Evolutionary conservation across 2,113 vertebrate genomes (phyloP), one percentile per base, ranked within the genome.

Genomic region (Rhegmatorhina hoffmannsi): DNA sequence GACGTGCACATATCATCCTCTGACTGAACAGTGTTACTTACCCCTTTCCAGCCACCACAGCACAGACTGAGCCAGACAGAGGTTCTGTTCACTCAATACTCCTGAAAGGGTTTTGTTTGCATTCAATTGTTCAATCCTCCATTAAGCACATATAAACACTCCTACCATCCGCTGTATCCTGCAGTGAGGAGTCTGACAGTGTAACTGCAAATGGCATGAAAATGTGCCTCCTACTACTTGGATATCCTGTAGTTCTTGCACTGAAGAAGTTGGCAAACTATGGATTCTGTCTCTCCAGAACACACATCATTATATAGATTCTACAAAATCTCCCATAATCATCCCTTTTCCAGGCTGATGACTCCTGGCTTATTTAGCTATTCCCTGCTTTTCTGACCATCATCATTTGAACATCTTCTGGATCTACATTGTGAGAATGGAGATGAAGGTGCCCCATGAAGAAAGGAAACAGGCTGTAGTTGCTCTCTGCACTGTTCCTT

Each of bases 1-100:
- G 56, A 49, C 4, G 2, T 1, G 5, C 14, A 6, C 0, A 0
- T 8, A 31, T 36, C 36, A 4, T 14, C 24, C 24, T 49, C 53
- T 34, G 28, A 25, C 25, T 33, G 62, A 84, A 43, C 8, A 43
- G 11, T 2, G 7, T 9, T 13, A 52, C 17, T 28, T n/a, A n/a
- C n/a, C n/a, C 3, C 49, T 7, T 40, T 26, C 59, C 50, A 36
- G 6, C 47, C 26, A n/a, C 36, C 40, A 1, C 34, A 34, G 60
- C 66, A 64, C 23, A 73, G 8, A 36, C 63, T 1, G 14, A 89
- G 18, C 11, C 73, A 49, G 40, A 38, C 6, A 14, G 36, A 95
- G 49, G 73, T 47, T 29, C 58, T 7, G 21, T 13, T 46, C 24
- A 17, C 31, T 47, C 12, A 10, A 33, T 24, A 40, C 21, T 74